These are phyloP conservation scores for Pygocentrus nattereri DNA, from an alignment of 2,797 vertebrate species.

Conservation along the genomic window DNA sequence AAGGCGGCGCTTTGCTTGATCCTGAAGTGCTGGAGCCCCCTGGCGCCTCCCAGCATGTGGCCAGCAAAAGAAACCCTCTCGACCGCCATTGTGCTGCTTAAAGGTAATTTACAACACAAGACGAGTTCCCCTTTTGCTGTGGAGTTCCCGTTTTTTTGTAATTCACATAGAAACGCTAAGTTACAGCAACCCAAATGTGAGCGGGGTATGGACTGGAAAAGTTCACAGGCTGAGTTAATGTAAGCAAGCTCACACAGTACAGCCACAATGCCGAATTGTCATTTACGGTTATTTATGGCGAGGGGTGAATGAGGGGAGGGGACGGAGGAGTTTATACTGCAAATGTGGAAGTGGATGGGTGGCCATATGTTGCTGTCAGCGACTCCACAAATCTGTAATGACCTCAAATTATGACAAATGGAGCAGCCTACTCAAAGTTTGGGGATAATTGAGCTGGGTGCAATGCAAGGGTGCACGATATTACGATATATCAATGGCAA, in stretches of 20 bases:
- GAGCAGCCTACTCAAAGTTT: slow-evolving; percentile 7
- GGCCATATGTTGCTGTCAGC: slow-evolving; percentile 37
- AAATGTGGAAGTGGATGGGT: slow-evolving; percentile 33
- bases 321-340: slow-evolving; percentile 23
- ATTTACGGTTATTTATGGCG: slow-evolving; percentile 30
- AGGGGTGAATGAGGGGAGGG: background rate
- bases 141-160: slow-evolving; percentile 45
- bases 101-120: slow-evolving; percentile 83
- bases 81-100: slow-evolving; percentile 82
- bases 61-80: slow-evolving; percentile 65
- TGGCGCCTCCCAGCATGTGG: slow-evolving; percentile 73
- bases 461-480: no score
- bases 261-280: background rate
- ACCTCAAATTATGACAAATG: slow-evolving; percentile 6
- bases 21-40: slow-evolving; percentile 62
- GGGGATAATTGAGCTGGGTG: no score
- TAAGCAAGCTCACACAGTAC: background rate
- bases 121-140: slow-evolving; percentile 59
- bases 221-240: background rate
- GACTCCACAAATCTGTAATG: slow-evolving; percentile 12
- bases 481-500: background rate
- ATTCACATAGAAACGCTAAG: slow-evolving; percentile 28
- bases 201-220: background rate
- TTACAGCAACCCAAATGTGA: background rate
- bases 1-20: slow-evolving; percentile 67